phyloP scores from a whole-genome alignment of 2,888 invertebrate species.

The Pocota personata region DNA sequence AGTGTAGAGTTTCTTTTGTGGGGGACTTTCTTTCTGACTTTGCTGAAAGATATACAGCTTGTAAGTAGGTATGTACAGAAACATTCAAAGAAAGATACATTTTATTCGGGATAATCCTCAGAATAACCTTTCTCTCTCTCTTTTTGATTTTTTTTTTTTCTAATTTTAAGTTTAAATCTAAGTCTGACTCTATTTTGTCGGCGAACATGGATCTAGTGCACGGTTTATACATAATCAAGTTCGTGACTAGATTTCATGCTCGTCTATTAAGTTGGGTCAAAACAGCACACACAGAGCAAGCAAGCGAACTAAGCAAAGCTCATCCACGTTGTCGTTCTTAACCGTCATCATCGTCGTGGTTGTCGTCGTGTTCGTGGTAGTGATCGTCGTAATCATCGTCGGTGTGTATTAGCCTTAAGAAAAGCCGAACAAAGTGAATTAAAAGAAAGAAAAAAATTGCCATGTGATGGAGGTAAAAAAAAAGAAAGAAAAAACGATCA shows the following conservation, averaged over 20 bases:
- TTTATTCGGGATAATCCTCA: constrained; percentile 3
- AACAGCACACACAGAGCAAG: constrained; percentile 76
- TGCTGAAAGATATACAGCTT: constrained; percentile 18
- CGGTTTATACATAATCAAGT: constrained; percentile 83
- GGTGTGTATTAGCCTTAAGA: constrained; percentile 44
- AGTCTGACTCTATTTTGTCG: constrained; percentile 83
- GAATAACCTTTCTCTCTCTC: not conserved
- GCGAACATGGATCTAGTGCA: constrained; percentile 84
- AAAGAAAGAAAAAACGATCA: constrained; percentile 25
- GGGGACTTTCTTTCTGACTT: constrained; percentile 24
- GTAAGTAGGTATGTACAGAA: constrained; percentile 13
- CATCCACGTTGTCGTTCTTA: constrained; percentile 13
- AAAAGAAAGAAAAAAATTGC: constrained; percentile 11
- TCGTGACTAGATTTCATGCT: constrained; percentile 84
- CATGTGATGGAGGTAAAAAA: constrained; percentile 36
- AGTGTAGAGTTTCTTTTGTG: not conserved
- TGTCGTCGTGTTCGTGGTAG: constrained; percentile 31
- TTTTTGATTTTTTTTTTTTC: constrained; percentile 23
- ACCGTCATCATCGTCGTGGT: not conserved
- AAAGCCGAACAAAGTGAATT: constrained; percentile 44
- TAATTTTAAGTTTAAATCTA: constrained; percentile 46
- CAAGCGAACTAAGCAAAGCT: constrained; percentile 28
- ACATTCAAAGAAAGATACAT: not conserved
- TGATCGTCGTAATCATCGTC: constrained; percentile 18
- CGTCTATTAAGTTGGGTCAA: constrained; percentile 84